Conservation (phyloP, 2,113 vertebrate genomes). For the Coptodon bakossiorum region DNA sequence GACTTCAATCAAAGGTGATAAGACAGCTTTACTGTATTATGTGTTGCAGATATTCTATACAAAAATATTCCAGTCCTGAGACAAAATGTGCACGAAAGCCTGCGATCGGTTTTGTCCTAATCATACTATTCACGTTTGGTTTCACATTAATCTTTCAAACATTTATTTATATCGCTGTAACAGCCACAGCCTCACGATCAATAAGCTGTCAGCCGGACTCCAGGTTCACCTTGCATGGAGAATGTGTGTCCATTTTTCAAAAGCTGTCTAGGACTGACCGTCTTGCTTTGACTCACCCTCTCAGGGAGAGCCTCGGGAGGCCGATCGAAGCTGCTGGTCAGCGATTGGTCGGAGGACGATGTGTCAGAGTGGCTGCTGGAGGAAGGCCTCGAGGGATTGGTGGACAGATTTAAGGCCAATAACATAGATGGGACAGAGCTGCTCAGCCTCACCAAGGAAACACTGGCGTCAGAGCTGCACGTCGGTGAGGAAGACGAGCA, state of each 20-base stretch:
- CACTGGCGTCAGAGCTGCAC: conserved; percentile 82
- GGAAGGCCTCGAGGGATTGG: conserved; percentile 77
- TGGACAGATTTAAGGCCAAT: conserved; percentile 80
- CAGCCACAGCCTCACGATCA: neutral
- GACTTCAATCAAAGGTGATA: conserved; percentile 39
- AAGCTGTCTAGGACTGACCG: neutral
- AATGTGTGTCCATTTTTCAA: conserved; percentile 11
- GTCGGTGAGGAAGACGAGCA: conserved; percentile 78
- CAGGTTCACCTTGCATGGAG: neutral
- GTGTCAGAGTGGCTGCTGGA: conserved; percentile 85
- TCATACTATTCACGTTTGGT: neutral
- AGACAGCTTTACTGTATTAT: neutral
- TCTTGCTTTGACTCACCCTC: conserved; percentile 30
- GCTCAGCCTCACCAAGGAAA: conserved; percentile 84
- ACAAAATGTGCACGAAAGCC: neutral
- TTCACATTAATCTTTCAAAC: neutral
- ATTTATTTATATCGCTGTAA: neutral
- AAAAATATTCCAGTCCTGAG: neutral
- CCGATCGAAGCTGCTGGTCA: conserved; percentile 62
- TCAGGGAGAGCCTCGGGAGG: conserved; percentile 57
- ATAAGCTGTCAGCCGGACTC: conserved; percentile 11
- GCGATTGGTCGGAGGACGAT: conserved; percentile 88
- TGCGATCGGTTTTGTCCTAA: neutral
- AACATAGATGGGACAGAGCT: conserved; percentile 92
- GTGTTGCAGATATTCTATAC: neutral